Base-by-base conservation (phyloP, 2,888 invertebrate species). In the Agrochola lota region DNA sequence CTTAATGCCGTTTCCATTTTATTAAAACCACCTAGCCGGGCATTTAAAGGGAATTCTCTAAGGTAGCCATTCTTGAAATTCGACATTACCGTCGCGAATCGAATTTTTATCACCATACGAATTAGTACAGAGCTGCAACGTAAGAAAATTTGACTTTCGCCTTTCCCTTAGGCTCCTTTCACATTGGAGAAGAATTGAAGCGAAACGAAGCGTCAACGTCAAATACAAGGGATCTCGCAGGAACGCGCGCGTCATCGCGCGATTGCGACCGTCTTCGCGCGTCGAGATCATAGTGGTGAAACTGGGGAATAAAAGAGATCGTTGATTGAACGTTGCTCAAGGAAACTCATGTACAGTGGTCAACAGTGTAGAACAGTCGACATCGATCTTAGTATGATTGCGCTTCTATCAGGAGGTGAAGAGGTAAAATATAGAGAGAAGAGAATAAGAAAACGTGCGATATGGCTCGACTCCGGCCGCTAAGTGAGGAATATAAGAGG, bases 91-190 rank as follows among this genome's bases (percentile, higher is more conserved):
- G 7, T 46, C 30, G n/a, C n/a, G 35, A 46, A 46, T 46, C 15
- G n/a, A 15, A 20, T 59, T 35, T 35, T 71, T 17, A 12, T 46
- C 30, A 46, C 30, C 17, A 57, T 40, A 55, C 2, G 4, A 73
- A 57, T 12, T n/a, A 23, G 43, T 43, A 43, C 30, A 57, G 12
- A 74, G n/a, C 17, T 73, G 43, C 26, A 43, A 23, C 20, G 11
- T 59, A 46, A 74, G 73, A 57, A 72, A 49, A 74, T 72, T 72
- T 30, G 72, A 43, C 30, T 55, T 55, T 46, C n/a, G 74, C 46
- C 74, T 74, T 74, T 74, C 57, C 57, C 46, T 46, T 74, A 75
- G 75, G 49, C 46, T 26, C 74, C 35, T 52, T 74, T 17, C 59
- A 49, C 35, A 15, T 59, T 35, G 35, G 20, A 26, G 75, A 59